A percentile compares a stretch with the other conserved stretches of the same genome.
phyloP scores from a whole-genome alignment of 1,140 invertebrate genomes.

The Leptopilina boulardi region DNA sequence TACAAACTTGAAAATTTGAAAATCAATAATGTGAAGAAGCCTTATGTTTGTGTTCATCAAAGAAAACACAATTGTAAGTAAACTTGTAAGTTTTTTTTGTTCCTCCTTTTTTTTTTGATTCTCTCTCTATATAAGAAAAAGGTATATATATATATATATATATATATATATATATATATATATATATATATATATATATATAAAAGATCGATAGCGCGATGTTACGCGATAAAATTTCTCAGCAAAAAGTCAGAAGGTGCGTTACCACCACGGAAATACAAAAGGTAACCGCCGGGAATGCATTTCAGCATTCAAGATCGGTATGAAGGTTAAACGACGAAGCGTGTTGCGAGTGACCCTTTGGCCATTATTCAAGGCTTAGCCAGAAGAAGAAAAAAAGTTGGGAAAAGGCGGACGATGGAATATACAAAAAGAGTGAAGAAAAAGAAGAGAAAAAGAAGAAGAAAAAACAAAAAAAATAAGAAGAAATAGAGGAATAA shows the following conservation, averaged over 20 bases:
- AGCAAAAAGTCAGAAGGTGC: conserved; percentile 55
- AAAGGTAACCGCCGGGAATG: conserved; percentile 64
- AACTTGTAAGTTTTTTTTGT: neutral
- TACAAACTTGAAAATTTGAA: neutral
- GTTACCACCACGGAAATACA: conserved; percentile 64
- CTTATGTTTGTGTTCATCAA: neutral
- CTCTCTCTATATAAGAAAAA: too few relatives aligned
- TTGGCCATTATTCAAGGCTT: conserved; percentile 69
- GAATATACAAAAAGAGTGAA: neutral
- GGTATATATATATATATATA: too few relatives aligned
- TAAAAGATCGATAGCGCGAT: conserved; percentile 57
- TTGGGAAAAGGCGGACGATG: conserved; percentile 47
- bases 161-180: too few relatives aligned
- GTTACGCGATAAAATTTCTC: conserved; percentile 56
- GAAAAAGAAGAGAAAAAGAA: conserved; percentile 40
- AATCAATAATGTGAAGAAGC: neutral
- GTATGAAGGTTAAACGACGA: conserved; percentile 75
- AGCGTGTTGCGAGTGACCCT: conserved; percentile 74
- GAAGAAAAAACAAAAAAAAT: neutral
- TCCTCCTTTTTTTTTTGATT: conserved; percentile 30
- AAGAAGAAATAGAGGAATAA: neutral
- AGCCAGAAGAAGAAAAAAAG: conserved; percentile 57
- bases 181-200: too few relatives aligned
- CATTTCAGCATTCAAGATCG: conserved; percentile 62
- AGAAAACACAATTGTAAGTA: conserved; percentile 17